Evolutionary conservation across 2,797 vertebrate genomes (phyloP), one percentile per base, ranked within the genome.

Genomic region (Parotocinclus haroldoi): DNA sequence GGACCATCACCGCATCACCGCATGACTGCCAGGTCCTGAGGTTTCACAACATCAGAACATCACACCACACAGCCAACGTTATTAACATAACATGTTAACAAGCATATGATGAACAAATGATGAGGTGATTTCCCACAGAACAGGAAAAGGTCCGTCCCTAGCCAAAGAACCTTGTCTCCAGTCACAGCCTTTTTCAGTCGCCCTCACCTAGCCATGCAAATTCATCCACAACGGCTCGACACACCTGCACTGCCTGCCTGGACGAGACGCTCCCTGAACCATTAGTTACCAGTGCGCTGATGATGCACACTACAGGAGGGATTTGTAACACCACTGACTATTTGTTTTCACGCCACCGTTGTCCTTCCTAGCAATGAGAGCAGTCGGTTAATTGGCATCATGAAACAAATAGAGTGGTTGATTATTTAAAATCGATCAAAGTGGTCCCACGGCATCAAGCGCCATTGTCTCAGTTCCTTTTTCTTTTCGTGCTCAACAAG

Each of bases 381-480:
- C 53, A 74, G 55, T 60, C 52, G 65, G 81, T 79, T 83, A 82
- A 83, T 52, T 80, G 75, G 67, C 60, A 77, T 42, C 54, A 63
- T 39, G 54, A 58, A 70, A 63, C 76, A 78, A 80, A 74, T 73
- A 49, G 85, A 81, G 77, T 77, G 75, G 67, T 72, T 80, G 79
- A 83, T 85, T 78, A 77, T 80, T 78, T 78, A 61, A 27, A 72
- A 88, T 85, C 71, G 74, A 86, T 82, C 69, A 37, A 38, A 65
- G 48, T 63, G 58, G 60, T 79, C 78, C 75, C 66, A 37, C 27
- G 18, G 78, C 70, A 73, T 63, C 50, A 49, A 12, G 19, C 72
- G 75, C 78, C 81, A 79, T 81, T 83, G 82, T 74, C 66, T 71
- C 57, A 61, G 36, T 60, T 64, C 14, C 48, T 66, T 55, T 55